These are phyloP conservation scores for Malurus melanocephalus DNA, from an alignment of 2,113 vertebrate genomes.

Conservation along the genomic window DNA sequence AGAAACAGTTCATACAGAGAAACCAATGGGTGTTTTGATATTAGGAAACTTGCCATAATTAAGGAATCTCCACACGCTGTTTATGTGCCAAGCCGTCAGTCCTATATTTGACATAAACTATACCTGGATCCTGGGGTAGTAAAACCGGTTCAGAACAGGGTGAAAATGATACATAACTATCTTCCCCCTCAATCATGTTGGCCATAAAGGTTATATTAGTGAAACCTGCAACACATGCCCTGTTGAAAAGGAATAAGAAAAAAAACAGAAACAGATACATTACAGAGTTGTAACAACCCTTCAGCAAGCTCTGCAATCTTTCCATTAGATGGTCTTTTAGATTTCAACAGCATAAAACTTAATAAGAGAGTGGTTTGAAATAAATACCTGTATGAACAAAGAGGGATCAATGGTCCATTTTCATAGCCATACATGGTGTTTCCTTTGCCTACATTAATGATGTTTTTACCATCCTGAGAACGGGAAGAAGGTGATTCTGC, in stretches of 20 bases:
- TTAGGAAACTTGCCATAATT: not conserved
- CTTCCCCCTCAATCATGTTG: not conserved
- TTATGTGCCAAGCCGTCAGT: not conserved
- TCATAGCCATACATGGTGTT: constrained; percentile 38
- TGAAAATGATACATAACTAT: constrained; percentile 69
- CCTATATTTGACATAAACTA: not conserved
- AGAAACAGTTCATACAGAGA: not conserved
- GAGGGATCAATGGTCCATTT: constrained; percentile 68
- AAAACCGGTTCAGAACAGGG: constrained; percentile 31
- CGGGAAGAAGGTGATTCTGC: not conserved
- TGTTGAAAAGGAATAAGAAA: constrained; percentile 18
- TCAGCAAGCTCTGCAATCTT: not conserved
- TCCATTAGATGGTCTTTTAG: not conserved
- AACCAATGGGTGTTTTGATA: not conserved
- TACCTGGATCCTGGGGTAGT: constrained; percentile 77
- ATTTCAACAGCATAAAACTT: not conserved
- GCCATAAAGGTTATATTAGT: constrained; percentile 53
- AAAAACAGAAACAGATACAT: not conserved
- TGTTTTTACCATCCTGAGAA: constrained; percentile 1
- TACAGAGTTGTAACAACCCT: not conserved
- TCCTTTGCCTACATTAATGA: constrained; percentile 61
- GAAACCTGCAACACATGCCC: constrained; percentile 75
- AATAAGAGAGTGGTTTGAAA: not conserved
- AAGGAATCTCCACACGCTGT: not conserved
- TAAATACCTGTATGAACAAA: constrained; percentile 70